phyloP scores from a whole-genome alignment of 2,113 vertebrate genomes.

The Daphoenositta chrysoptera region DNA sequence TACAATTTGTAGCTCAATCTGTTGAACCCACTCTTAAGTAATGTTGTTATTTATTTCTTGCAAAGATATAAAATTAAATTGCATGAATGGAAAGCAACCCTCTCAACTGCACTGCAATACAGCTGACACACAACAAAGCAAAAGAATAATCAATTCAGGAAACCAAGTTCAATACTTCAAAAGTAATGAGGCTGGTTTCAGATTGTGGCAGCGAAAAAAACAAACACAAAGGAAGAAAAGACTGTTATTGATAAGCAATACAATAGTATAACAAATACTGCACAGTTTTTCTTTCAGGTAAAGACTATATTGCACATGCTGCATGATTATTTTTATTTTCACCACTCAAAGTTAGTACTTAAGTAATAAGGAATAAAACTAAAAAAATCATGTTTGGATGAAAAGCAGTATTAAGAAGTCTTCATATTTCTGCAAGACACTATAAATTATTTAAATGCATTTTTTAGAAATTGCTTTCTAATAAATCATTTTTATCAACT shows the following conservation, averaged over 20 bases:
- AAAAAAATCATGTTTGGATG: not conserved
- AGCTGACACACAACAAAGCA: not conserved
- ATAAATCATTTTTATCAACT: not conserved
- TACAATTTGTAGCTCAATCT: not conserved
- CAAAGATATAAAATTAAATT: conserved; percentile 12
- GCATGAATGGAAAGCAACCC: not conserved
- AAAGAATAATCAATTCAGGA: not conserved
- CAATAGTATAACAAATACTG: not conserved
- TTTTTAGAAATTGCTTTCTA: not conserved
- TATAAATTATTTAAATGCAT: not conserved
- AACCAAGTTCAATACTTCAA: not conserved
- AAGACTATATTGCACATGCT: not conserved
- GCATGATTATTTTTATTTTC: not conserved
- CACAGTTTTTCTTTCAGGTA: not conserved
- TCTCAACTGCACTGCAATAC: not conserved
- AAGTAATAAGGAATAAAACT: not conserved
- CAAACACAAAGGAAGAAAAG: not conserved
- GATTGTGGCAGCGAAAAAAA: not conserved
- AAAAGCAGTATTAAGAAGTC: not conserved
- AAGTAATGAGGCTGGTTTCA: not conserved
- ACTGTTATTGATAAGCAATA: not conserved
- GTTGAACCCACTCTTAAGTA: conserved; percentile 7
- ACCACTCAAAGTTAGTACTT: not conserved
- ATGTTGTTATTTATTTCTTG: not conserved
- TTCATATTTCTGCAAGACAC: not conserved